Conservation (phyloP, 2,888 invertebrate genomes). For the Synanthedon myopaeformis region DNA sequence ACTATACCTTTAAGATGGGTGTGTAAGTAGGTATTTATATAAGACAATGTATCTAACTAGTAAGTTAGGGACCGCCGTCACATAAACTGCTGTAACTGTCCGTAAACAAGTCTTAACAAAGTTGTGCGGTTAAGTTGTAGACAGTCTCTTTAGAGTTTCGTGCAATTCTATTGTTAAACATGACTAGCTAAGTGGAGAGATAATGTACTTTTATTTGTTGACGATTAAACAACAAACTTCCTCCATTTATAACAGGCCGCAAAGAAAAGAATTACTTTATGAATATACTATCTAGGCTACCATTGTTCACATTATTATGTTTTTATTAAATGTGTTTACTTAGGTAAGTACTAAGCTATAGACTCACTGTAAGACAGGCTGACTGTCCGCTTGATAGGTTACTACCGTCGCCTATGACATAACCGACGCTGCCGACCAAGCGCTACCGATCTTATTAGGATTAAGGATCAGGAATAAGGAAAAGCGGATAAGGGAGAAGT, state of each 20-base stretch:
- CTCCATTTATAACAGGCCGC: background rate
- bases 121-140: slow-evolving; percentile 54
- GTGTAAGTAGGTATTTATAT: background rate
- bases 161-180: slow-evolving; percentile 38
- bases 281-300: background rate
- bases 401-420: too few relatives aligned
- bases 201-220: slow-evolving; percentile 12
- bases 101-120: slow-evolving; percentile 60
- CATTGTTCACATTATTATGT: too few relatives aligned
- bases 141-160: slow-evolving; percentile 39
- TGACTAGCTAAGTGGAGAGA: slow-evolving; percentile 31
- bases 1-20: too few relatives aligned
- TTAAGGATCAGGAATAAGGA: too few relatives aligned
- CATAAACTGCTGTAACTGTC: slow-evolving; percentile 53
- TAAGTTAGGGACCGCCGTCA: slow-evolving; percentile 43
- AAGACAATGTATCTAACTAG: slow-evolving; percentile 23
- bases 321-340: too few relatives aligned
- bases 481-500: too few relatives aligned
- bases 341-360: too few relatives aligned
- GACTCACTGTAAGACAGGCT: too few relatives aligned
- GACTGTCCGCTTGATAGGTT: too few relatives aligned
- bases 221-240: background rate
- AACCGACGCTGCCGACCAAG: too few relatives aligned
- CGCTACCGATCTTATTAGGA: too few relatives aligned
- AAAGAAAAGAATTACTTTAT: background rate